A percentile compares a stretch with the other conserved stretches of the same genome.
phyloP scores from a whole-genome alignment of 2,113 vertebrate species.

The Triplophysa dalaica region DNA sequence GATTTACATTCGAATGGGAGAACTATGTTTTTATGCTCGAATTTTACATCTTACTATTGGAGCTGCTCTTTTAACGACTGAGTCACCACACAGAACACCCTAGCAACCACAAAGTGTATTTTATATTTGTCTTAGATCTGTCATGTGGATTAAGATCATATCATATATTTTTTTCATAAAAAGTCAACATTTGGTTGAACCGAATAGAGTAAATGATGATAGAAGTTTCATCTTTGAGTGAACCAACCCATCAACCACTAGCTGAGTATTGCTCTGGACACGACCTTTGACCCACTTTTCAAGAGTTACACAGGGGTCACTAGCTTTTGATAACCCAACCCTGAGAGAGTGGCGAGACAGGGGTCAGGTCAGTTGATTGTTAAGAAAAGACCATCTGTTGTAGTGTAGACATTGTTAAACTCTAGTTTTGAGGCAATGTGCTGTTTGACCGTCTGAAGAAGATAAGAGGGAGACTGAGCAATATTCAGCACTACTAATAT shows the following conservation, averaged over 20 bases:
- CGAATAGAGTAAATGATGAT: no score
- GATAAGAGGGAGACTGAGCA: neutral
- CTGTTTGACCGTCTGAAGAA: neutral
- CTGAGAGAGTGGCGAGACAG: slow-evolving; percentile 55
- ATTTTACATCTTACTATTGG: no score
- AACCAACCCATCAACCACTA: slow-evolving; percentile 69
- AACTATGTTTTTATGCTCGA: no score
- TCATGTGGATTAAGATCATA: no score
- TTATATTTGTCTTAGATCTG: no score
- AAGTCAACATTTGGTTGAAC: no score
- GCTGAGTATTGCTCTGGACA: slow-evolving; percentile 59
- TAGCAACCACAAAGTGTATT: no score
- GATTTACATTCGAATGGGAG: neutral
- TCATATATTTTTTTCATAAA: no score
- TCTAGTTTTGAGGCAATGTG: neutral
- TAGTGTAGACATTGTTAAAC: neutral
- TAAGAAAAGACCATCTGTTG: slow-evolving; percentile 16
- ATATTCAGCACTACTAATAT: neutral
- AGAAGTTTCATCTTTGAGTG: slow-evolving; percentile 49
- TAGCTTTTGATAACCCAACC: slow-evolving; percentile 59
- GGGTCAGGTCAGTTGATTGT: slow-evolving; percentile 62
- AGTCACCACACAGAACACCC: no score
- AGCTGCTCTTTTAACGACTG: no score
- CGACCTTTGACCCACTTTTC: slow-evolving; percentile 54
- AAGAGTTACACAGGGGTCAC: slow-evolving; percentile 47